Evolutionary conservation across 2,113 vertebrate genomes (phyloP), one percentile per base, ranked within the genome.

Genomic region (Parus major): DNA sequence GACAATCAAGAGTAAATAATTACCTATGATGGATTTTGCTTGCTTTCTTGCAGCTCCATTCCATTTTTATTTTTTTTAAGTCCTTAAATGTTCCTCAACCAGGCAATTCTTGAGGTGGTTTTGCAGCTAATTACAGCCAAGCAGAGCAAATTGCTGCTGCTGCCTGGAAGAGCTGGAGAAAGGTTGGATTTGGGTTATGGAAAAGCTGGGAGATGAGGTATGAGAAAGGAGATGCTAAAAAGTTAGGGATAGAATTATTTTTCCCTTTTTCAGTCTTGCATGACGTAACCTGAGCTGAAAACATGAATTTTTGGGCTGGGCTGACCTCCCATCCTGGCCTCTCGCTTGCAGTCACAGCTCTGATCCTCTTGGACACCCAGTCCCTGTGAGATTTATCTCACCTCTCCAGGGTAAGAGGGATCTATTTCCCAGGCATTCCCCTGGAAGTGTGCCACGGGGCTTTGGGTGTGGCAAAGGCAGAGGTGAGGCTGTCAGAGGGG

Each of bases 1-100:
- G 93, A 98, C 97, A 97, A 96, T 98, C 97, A 97, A 94, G 96
- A 97, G 86, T 97, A 98, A 98, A 98, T 98, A 98, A 98, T 98
- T 97, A 97, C 65, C 84, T 77, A 50, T 96, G 97, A 97, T 97
- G 94, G 95, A 97, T 97, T 96, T 96, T 88, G 52, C 91, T 96
- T 88, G 75, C 93, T 96, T 96, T 69, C 79, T 95, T 85, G 50
- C 65, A 93, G 84, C 65, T 89, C 57, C 9, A 27, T 89, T 96
- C 60, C 9, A 11, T 16, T 35, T 47, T 33, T 28, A 59, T 36
- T 36, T 28, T 44, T 25, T 36, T 46, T 23, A 11, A 20, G 52
- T 92, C 90, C 68, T 93, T 81, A 80, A 88, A 53, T 85, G 24
- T 91, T 95, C 66, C 92, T 96, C 83, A 52, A n/a, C 59, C 44